Percentiles rank a stretch among this genome's conserved stretches.
phyloP scores from a whole-genome alignment of 2,888 invertebrate species.

The Hoplodrina blanda region DNA sequence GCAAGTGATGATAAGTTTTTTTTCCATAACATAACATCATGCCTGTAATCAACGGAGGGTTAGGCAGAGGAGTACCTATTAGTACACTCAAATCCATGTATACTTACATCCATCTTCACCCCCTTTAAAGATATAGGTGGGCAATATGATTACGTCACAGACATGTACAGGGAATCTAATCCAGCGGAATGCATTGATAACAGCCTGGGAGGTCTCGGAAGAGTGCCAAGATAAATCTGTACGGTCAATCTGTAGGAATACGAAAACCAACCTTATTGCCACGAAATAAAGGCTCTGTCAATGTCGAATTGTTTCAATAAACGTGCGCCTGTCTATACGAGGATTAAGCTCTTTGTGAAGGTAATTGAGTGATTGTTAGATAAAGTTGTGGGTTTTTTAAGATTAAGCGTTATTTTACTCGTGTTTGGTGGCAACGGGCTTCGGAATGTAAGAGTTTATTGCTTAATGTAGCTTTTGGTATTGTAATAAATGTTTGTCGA shows the following conservation, averaged over 20 bases:
- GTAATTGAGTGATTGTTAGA: constrained; percentile 30
- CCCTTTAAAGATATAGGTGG: too few relatives aligned
- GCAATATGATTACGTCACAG: constrained; percentile 30
- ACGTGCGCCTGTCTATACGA: not conserved
- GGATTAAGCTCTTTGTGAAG: constrained; percentile 28
- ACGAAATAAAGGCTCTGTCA: not conserved
- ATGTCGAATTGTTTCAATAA: not conserved
- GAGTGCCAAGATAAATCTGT: constrained; percentile 43
- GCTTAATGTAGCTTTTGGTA: too few relatives aligned
- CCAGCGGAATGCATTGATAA: constrained; percentile 66
- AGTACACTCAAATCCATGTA: too few relatives aligned
- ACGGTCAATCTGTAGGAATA: not conserved
- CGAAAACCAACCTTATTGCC: not conserved
- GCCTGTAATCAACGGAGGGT: too few relatives aligned
- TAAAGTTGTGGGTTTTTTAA: constrained; percentile 13
- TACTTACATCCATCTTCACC: too few relatives aligned
- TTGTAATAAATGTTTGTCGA: too few relatives aligned
- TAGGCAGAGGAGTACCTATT: too few relatives aligned
- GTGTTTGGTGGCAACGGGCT: constrained; percentile 9
- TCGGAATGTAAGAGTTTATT: not conserved
- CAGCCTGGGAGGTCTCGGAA: constrained; percentile 59
- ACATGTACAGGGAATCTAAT: constrained; percentile 54
- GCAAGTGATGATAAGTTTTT: too few relatives aligned
- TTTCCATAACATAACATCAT: too few relatives aligned
- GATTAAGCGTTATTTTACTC: constrained; percentile 2